Base-by-base conservation (phyloP, 2,888 invertebrate genomes). In the Limenitis arthemis region DNA sequence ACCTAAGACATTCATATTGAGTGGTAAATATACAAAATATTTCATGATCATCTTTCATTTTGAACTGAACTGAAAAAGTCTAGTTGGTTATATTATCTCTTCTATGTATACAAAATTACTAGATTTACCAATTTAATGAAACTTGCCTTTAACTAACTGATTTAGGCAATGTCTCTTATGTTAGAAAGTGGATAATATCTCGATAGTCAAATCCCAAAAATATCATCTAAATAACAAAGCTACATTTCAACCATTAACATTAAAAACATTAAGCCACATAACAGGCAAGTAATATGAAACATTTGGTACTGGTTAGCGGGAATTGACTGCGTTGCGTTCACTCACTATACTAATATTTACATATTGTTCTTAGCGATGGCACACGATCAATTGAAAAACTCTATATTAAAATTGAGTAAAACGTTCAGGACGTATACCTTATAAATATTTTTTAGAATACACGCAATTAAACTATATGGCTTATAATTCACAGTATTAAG, bases 281-380 rank as follows among this genome's bases (percentile, higher is more conserved):
- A 48, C 37, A 39, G 12, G 30, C 43, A 55, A 28, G 29, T 47
- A 55, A 42, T 28, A 60, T 61, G 60, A 59, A 54, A 59, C 51
- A 61, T 71, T 75, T 71, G 72, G 75, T 77, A 70, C 68, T 68
- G 71, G 33, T 53, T 57, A 44, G 34, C 37, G 44, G 40, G 38
- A 84, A 85, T 85, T 84, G 83, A 85, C 84, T 75, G 79, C 73
- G 79, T 81, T 79, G 67, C 74, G 55, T 67, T 72, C 65, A 65
- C 61, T 70, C 72, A 70, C 63, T 66, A 61, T 63, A 60, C 47
- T 47, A 61, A 51, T 74, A 77, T 77, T 70, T 77, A 75, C 73
- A 79, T 64, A 60, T 68, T 80, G 77, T 79, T 79, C 74, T 65
- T 69, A 64, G 69, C 64, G 70, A 81, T 81, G 79, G 79, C 81